Percentiles rank a stretch among this genome's conserved stretches.
These are phyloP conservation scores for Mus caroli DNA, from an alignment of 2,797 vertebrate species.

Conservation along the genomic window DNA sequence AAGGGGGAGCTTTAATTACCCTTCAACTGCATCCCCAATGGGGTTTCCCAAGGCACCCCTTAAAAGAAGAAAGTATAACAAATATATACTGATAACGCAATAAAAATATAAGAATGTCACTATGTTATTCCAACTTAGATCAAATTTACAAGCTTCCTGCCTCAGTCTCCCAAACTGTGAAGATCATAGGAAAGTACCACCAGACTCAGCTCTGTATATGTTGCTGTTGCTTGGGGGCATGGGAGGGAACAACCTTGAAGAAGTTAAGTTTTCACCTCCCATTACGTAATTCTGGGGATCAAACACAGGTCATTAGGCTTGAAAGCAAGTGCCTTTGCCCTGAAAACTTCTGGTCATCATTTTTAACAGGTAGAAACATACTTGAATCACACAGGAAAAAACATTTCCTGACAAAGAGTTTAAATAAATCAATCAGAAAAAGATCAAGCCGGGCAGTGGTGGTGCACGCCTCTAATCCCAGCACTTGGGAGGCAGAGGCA, in stretches of 20 bases:
- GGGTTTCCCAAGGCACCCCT: not conserved
- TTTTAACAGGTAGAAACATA: constrained; percentile 10
- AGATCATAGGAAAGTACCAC: not conserved
- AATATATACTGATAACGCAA: not conserved
- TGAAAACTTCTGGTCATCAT: not conserved
- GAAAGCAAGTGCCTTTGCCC: not conserved
- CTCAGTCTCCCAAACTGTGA: not conserved
- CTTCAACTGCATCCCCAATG: not conserved
- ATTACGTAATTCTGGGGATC: not conserved
- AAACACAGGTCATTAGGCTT: not conserved
- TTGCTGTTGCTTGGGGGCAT: too few relatives aligned
- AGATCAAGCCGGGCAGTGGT: not conserved
- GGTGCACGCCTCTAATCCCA: too few relatives aligned
- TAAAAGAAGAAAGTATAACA: constrained; percentile 1
- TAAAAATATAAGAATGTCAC: not conserved
- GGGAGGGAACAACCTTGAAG: not conserved
- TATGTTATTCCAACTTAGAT: not conserved
- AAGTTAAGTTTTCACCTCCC: not conserved
- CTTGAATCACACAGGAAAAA: not conserved
- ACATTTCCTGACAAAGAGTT: constrained; percentile 28
- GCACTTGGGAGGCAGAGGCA: too few relatives aligned
- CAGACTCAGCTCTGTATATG: not conserved
- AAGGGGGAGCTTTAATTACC: not conserved
- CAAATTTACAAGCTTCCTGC: not conserved
- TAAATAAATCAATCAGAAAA: constrained; percentile 51